Conservation (phyloP, 2,113 vertebrate species). For the Heloderma charlesbogerti region DNA sequence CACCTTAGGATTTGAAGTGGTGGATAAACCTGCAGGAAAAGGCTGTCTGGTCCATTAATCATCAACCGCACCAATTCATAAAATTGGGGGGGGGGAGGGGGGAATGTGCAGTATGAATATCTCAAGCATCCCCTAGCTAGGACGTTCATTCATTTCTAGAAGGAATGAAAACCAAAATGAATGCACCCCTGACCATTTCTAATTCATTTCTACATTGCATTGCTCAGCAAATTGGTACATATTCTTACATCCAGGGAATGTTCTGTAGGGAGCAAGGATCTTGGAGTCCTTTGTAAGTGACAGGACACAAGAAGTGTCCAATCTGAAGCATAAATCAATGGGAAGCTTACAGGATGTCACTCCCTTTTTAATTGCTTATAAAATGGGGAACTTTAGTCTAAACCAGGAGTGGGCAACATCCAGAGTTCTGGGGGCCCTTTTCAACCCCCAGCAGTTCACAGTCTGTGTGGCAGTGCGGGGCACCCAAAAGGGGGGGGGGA, state of each 20-base stretch:
- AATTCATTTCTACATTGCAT: background rate
- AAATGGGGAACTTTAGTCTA: background rate
- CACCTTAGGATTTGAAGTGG: too few relatives aligned
- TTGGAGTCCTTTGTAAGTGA: background rate
- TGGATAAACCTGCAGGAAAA: too few relatives aligned
- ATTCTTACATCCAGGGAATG: background rate
- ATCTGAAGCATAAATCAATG: background rate
- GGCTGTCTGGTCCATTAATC: too few relatives aligned
- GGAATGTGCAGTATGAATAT: too few relatives aligned
- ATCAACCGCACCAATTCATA: too few relatives aligned
- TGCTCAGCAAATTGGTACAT: background rate
- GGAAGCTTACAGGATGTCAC: background rate
- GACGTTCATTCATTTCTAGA: background rate
- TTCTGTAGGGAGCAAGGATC: background rate
- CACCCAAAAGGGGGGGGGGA: too few relatives aligned
- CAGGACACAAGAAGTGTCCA: background rate
- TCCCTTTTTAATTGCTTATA: background rate
- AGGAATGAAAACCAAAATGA: background rate
- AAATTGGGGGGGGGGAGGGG: too few relatives aligned
- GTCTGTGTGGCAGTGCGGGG: too few relatives aligned
- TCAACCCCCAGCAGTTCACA: too few relatives aligned
- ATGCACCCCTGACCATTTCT: background rate
- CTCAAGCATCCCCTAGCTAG: too few relatives aligned
- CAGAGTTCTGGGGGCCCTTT: too few relatives aligned
- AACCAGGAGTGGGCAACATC: too few relatives aligned